A percentile compares a stretch with the other conserved stretches of the same genome.
Conservation (phyloP, 2,113 vertebrate genomes). For the Pimephales promelas region DNA sequence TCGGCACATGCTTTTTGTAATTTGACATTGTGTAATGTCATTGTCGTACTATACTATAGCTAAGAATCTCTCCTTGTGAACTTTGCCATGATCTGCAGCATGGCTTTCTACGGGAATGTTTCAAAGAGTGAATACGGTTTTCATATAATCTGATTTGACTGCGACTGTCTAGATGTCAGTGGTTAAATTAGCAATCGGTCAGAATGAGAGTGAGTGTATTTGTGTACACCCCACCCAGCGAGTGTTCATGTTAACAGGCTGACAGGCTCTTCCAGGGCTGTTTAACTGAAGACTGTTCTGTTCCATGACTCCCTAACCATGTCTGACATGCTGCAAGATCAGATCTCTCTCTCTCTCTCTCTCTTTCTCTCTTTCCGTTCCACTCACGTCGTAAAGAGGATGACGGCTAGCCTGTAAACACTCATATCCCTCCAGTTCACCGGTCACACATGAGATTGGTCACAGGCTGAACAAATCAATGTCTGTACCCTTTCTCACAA, state of each 20-base stretch:
- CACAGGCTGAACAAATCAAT: background rate
- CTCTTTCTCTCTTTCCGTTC: slow-evolving; percentile 21
- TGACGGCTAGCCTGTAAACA: slow-evolving; percentile 23
- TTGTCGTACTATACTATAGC: background rate
- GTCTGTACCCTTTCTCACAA: background rate
- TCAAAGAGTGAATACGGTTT: background rate
- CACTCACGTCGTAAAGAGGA: slow-evolving; percentile 11
- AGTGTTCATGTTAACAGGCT: slow-evolving; percentile 32
- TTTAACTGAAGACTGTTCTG: slow-evolving; percentile 35
- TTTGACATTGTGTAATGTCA: background rate
- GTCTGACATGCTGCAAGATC: slow-evolving; percentile 46
- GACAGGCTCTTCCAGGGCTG: slow-evolving; percentile 37
- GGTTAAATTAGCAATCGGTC: slow-evolving; percentile 20
- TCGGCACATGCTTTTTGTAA: background rate
- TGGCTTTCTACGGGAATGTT: background rate
- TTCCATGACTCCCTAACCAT: slow-evolving; percentile 38
- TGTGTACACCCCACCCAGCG: slow-evolving; percentile 34
- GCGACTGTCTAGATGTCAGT: slow-evolving; percentile 25
- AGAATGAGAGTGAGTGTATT: slow-evolving; percentile 26
- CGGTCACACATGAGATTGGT: slow-evolving; percentile 23
- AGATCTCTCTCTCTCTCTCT: background rate
- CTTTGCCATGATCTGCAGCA: background rate
- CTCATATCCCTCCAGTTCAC: slow-evolving; percentile 18
- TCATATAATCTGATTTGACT: slow-evolving; percentile 29
- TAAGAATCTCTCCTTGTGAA: background rate